Conservation (phyloP, 2,113 vertebrate species). For the Chinchilla lanigera region DNA sequence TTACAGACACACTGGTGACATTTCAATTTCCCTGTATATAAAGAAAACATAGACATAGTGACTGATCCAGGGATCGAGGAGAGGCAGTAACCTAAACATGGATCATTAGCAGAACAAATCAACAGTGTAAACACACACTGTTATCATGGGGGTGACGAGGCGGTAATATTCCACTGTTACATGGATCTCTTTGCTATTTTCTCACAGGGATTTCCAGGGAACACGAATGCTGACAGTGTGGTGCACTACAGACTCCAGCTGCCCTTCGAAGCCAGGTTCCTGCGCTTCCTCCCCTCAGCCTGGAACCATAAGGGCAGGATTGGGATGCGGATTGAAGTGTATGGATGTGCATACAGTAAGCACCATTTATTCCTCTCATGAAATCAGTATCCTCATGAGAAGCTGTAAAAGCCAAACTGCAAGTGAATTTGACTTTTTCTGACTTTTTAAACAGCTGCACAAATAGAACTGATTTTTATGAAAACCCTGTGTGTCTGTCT, state of each 20-base stretch:
- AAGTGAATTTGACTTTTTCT: background rate
- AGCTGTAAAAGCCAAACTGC: background rate
- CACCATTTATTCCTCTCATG: background rate
- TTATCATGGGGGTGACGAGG: background rate
- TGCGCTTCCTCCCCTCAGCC: conserved; percentile 89
- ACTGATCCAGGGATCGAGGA: background rate
- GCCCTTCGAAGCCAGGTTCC: conserved; percentile 89
- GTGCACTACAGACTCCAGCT: conserved; percentile 89
- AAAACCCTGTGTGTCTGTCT: background rate
- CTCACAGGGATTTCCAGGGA: conserved; percentile 89
- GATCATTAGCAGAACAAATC: background rate
- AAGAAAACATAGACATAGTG: background rate
- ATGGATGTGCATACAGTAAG: conserved; percentile 92
- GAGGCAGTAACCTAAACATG: background rate
- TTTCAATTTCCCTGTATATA: background rate
- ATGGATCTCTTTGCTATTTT: conserved; percentile 53
- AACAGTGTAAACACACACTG: background rate
- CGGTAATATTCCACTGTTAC: background rate
- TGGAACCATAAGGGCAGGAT: conserved; percentile 91
- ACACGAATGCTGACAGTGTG: conserved; percentile 92
- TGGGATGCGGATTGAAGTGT: conserved; percentile 91
- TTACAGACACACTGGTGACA: background rate
- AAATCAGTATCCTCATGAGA: background rate
- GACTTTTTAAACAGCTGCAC: background rate
- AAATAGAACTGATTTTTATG: background rate